Conservation (phyloP, 2,113 vertebrate genomes). For the Formicarius rufipectus region DNA sequence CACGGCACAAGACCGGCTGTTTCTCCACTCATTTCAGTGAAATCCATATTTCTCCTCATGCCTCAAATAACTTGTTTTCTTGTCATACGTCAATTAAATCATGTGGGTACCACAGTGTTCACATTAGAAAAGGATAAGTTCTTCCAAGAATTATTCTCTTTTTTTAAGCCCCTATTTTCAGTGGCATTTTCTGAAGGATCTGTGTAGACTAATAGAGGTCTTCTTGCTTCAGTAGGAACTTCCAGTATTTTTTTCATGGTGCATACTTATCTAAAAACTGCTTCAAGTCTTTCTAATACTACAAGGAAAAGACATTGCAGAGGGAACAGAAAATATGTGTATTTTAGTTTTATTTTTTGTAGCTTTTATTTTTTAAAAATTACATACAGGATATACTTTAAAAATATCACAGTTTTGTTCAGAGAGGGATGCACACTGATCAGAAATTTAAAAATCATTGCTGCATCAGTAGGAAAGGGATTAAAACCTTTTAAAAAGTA, state of each 20-base stretch:
- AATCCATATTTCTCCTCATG: not conserved
- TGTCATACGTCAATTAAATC: not conserved
- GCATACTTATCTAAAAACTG: not conserved
- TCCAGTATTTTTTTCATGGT: not conserved
- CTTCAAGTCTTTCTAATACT: not conserved
- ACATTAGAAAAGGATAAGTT: not conserved
- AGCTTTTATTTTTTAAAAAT: not conserved
- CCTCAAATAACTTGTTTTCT: not conserved
- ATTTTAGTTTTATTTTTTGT: not conserved
- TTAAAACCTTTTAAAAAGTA: not conserved
- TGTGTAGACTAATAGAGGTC: not conserved
- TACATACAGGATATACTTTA: not conserved
- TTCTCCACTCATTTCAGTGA: not conserved
- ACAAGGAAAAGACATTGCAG: conserved; percentile 1
- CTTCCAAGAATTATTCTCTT: not conserved
- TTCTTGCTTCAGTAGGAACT: conserved; percentile 38
- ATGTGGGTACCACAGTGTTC: not conserved
- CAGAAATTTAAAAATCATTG: not conserved
- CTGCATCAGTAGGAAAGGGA: not conserved
- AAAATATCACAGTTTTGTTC: not conserved
- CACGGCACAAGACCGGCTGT: not conserved
- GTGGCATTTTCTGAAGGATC: conserved; percentile 20
- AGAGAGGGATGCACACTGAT: not conserved
- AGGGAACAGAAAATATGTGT: not conserved
- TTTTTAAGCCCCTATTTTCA: not conserved